Evolutionary conservation across 2,888 invertebrate species (phyloP).

Genomic region (Odontocolon sp.): DNA sequence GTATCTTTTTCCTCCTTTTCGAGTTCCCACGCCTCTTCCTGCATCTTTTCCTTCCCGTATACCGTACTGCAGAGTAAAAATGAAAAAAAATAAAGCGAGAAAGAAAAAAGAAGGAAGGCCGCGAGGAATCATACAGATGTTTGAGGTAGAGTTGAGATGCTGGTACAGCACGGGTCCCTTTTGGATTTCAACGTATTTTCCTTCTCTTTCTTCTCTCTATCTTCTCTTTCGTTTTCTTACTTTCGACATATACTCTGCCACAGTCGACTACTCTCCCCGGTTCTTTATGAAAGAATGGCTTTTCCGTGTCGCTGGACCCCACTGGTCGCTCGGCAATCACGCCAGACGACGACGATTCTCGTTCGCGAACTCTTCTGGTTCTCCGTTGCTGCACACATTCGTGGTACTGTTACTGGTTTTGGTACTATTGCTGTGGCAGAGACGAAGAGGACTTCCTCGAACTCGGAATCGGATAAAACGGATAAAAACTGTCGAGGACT

Average conservation of each 20-base stretch:
- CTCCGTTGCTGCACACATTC: not conserved
- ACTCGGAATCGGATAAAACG: not conserved
- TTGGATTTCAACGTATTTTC: slow-evolving; percentile 13
- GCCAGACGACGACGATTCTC: slow-evolving; percentile 17
- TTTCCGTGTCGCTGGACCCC: slow-evolving; percentile 76
- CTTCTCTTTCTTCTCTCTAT: not conserved
- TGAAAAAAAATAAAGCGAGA: not conserved
- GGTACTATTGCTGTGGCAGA: not conserved
- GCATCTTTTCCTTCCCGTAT: too few relatives aligned
- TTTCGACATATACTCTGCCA: not conserved
- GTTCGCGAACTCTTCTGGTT: not conserved
- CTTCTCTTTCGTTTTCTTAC: slow-evolving; percentile 8
- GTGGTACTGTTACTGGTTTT: slow-evolving; percentile 5
- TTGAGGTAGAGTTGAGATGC: slow-evolving; percentile 62
- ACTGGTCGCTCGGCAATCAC: slow-evolving; percentile 44
- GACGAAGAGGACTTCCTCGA: not conserved
- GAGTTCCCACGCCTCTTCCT: too few relatives aligned
- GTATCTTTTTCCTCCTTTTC: too few relatives aligned
- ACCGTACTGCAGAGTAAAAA: too few relatives aligned
- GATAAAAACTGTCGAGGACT: slow-evolving; percentile 31
- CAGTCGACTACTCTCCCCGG: slow-evolving; percentile 19
- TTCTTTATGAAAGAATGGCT: slow-evolving; percentile 75
- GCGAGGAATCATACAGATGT: slow-evolving; percentile 56
- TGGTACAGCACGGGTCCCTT: slow-evolving; percentile 57
- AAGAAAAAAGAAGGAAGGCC: slow-evolving; percentile 15